Conservation (phyloP, 2,113 vertebrate genomes). For the Megaptera novaeangliae region DNA sequence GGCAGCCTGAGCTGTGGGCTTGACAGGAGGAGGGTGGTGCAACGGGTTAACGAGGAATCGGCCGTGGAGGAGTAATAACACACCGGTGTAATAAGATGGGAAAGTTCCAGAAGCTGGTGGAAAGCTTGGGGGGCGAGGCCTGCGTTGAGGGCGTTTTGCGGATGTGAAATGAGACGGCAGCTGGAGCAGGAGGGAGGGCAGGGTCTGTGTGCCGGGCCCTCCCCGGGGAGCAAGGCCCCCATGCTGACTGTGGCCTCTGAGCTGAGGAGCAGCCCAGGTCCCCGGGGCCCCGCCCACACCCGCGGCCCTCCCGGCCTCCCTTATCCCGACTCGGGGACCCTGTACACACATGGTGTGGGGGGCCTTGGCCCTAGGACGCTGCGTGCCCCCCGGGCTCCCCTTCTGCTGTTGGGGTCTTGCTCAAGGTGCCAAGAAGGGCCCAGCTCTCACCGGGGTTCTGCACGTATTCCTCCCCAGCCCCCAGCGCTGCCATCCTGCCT, state of each 20-base stretch:
- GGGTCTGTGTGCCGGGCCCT: background rate
- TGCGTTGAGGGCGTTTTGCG: too few species aligned
- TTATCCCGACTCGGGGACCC: too few species aligned
- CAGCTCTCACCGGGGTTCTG: background rate
- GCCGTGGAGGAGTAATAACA: background rate
- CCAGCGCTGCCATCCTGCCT: rapidly evolving
- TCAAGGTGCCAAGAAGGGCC: background rate
- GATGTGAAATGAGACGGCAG: rapidly evolving
- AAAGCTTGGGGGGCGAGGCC: background rate
- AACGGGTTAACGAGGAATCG: too few species aligned
- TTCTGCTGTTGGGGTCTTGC: background rate
- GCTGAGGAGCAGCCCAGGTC: background rate
- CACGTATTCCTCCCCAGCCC: background rate
- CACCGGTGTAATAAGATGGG: too few species aligned
- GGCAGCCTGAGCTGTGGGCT: background rate
- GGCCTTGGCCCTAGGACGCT: rapidly evolving
- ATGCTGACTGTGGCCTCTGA: rapidly evolving
- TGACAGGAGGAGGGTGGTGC: too few species aligned
- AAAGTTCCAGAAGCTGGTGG: background rate
- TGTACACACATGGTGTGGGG: rapidly evolving
- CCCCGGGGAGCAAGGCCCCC: background rate
- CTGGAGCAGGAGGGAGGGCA: background rate
- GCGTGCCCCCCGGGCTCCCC: rapidly evolving
- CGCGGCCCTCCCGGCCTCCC: too few species aligned
- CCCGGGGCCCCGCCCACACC: background rate